These are phyloP conservation scores for Vanacampus margaritifer DNA, from an alignment of 2,113 vertebrate species.

Conservation along the genomic window DNA sequence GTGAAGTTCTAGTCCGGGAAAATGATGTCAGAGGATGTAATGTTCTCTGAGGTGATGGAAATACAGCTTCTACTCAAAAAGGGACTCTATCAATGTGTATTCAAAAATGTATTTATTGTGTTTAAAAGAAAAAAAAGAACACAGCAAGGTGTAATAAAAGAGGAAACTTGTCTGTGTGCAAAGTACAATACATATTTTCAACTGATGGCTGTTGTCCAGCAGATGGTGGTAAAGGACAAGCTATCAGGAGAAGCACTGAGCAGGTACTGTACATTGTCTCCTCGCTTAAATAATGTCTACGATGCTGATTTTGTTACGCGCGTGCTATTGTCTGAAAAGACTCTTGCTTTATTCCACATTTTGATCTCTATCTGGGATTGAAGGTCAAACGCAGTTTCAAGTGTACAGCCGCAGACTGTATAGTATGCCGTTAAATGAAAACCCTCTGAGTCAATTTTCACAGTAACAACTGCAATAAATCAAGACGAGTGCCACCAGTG, in stretches of 20 bases:
- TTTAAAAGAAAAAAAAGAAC: neutral
- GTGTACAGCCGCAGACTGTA: constrained; percentile 32
- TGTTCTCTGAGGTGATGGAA: constrained; percentile 2
- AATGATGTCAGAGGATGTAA: neutral
- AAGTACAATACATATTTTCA: neutral
- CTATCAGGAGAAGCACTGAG: neutral
- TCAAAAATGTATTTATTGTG: neutral
- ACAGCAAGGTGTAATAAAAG: neutral
- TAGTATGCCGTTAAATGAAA: constrained; percentile 61
- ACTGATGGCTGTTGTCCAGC: constrained; percentile 25
- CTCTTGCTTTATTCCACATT: constrained; percentile 11
- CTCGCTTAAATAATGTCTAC: constrained; percentile 15
- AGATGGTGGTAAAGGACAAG: constrained; percentile 44
- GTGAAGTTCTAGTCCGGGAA: neutral
- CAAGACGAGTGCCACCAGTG: constrained; percentile 42
- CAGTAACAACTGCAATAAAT: constrained; percentile 65
- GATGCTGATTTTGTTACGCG: neutral
- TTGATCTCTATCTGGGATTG: constrained; percentile 46
- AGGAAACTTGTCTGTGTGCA: neutral
- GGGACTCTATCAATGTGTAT: neutral
- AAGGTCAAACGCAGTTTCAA: constrained; percentile 57
- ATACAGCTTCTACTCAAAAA: neutral
- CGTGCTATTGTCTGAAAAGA: neutral
- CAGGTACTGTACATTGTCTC: neutral
- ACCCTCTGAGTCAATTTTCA: constrained; percentile 68